Percentiles rank a stretch among this genome's conserved stretches.
These are phyloP conservation scores for Episyrphus balteatus DNA, from an alignment of 1,140 invertebrate species.

Conservation along the genomic window DNA sequence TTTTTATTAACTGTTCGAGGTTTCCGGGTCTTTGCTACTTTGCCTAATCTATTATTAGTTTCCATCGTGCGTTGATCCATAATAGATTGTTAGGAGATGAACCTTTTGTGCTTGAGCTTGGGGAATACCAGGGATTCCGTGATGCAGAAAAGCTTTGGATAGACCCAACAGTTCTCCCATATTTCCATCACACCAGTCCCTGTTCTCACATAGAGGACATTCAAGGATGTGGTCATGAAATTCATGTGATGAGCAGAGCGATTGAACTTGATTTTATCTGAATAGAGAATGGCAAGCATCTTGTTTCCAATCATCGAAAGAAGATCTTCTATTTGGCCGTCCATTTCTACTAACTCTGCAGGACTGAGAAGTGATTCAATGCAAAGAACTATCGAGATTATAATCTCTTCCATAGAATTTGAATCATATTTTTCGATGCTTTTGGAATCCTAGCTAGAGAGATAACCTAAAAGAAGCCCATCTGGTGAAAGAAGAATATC, in stretches of 20 bases:
- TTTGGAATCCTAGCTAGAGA: neutral
- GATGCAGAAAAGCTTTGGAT: conserved; percentile 40
- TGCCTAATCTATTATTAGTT: conserved; percentile 34
- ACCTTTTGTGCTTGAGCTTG: conserved; percentile 34
- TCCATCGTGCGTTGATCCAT: conserved; percentile 36
- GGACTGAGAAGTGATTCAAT: no score
- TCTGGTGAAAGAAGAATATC: neutral
- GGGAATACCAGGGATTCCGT: conserved; percentile 34
- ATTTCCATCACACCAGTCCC: conserved; percentile 3
- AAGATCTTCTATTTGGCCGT: neutral
- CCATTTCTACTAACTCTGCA: no score
- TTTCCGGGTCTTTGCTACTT: conserved; percentile 29
- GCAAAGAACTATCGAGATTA: no score
- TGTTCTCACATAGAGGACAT: no score
- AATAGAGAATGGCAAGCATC: neutral
- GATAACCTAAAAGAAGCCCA: neutral
- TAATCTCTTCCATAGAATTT: no score
- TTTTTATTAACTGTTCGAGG: conserved; percentile 33
- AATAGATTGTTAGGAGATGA: conserved; percentile 42
- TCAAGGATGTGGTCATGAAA: no score
- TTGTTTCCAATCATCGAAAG: neutral
- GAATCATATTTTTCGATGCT: no score
- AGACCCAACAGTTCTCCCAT: conserved; percentile 43
- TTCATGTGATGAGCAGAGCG: no score
- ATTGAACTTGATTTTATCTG: no score